Evolutionary conservation across 2,113 vertebrate species (phyloP).

Genomic region (Fulica atra): DNA sequence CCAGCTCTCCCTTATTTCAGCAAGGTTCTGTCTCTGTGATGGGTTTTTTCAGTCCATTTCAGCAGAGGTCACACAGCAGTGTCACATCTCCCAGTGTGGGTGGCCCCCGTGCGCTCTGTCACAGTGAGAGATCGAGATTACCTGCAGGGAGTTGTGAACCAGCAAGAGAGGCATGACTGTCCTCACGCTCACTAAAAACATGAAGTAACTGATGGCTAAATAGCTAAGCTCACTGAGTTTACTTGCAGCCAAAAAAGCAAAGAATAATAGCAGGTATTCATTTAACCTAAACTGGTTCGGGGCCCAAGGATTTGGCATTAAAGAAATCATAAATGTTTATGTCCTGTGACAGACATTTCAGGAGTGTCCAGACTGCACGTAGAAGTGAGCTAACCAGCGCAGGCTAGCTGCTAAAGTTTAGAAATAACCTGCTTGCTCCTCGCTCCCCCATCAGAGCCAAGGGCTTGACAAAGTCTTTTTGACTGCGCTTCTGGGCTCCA

Average conservation of each 20-base stretch:
- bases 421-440: constrained; percentile 44
- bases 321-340: constrained; percentile 28
- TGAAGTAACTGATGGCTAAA: neutral
- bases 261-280: constrained; percentile 41
- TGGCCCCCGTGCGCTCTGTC: neutral
- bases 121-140: neutral
- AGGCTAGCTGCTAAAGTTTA: neutral
- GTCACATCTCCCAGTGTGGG: neutral
- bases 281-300: neutral
- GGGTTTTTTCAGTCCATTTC: accelerated
- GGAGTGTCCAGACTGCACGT: neutral
- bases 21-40: neutral
- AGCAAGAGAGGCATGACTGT: neutral
- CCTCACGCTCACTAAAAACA: neutral
- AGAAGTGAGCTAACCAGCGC: neutral
- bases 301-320: neutral
- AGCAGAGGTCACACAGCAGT: neutral
- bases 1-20: neutral
- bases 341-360: constrained; percentile 22
- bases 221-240: neutral
- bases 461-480: constrained; percentile 39
- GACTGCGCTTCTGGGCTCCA: neutral
- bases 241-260: neutral
- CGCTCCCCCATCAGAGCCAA: neutral
- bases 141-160: neutral